These are phyloP conservation scores for Cassiopea andromeda DNA, from an alignment of 30 jellyfish, hydroid and myxozoan species.

Conservation along the genomic window DNA sequence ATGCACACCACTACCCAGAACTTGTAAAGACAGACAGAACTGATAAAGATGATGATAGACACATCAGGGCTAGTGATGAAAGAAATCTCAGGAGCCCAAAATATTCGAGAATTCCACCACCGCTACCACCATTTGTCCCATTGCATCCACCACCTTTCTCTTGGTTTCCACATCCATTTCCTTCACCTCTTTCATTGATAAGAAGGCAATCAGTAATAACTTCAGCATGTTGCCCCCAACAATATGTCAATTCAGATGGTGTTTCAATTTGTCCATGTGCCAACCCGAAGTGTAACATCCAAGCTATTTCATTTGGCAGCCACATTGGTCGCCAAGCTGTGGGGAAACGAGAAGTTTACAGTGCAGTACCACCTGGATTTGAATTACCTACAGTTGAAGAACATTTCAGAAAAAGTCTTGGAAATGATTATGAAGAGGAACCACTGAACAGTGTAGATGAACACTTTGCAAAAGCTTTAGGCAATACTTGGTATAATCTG, in stretches of 20 bases:
- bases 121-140: conserved; percentile 83
- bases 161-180: conserved; percentile 73
- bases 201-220: conserved; percentile 89
- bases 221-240: conserved; percentile 75
- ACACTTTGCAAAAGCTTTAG: conserved; percentile 97
- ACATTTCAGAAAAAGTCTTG: conserved; percentile 94
- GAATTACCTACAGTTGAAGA: conserved; percentile 98
- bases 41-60: conserved; percentile 45
- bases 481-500: conserved; percentile 84
- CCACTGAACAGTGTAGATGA: conserved; percentile 95
- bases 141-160: conserved; percentile 58
- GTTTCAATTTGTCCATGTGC: conserved; percentile 74
- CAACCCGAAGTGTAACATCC: conserved; percentile 70
- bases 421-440: conserved; percentile 77
- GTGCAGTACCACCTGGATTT: conserved; percentile 85
- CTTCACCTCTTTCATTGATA: conserved; percentile 68
- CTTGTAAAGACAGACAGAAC: conserved; percentile 34
- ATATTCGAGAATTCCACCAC: conserved; percentile 68
- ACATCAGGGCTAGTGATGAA: conserved; percentile 33
- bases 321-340: conserved; percentile 42
- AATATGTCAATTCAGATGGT: conserved; percentile 50
- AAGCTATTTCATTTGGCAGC: conserved; percentile 59
- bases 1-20: conserved; percentile 50
- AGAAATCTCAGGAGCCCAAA: conserved; percentile 57
- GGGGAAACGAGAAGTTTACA: conserved; percentile 59